These are phyloP conservation scores for Brachyrhaphis roseni DNA, from an alignment of 2,797 vertebrate species.

Conservation along the genomic window DNA sequence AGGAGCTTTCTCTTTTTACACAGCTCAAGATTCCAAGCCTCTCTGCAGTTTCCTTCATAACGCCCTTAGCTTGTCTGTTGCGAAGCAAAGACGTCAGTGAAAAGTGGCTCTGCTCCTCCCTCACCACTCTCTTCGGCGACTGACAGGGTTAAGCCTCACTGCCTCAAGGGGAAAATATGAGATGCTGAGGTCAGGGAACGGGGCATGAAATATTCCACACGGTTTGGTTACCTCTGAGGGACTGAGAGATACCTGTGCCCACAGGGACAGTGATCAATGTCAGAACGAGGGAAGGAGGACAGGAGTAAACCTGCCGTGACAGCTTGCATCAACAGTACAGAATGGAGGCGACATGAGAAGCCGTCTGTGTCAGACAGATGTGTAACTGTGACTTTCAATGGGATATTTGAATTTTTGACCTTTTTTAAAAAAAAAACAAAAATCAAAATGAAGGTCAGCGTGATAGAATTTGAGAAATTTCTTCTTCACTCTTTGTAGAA, in stretches of 20 bases:
- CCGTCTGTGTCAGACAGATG: slow-evolving; percentile 4
- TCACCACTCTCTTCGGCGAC: slow-evolving; percentile 49
- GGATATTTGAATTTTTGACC: not conserved
- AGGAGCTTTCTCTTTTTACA: slow-evolving; percentile 51
- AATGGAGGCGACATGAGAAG: slow-evolving; percentile 8
- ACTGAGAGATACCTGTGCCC: slow-evolving; percentile 51
- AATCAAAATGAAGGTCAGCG: not conserved
- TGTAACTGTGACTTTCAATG: not conserved
- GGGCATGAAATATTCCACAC: slow-evolving; percentile 64
- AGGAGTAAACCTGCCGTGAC: slow-evolving; percentile 54
- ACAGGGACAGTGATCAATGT: slow-evolving; percentile 61
- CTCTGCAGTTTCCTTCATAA: slow-evolving; percentile 22
- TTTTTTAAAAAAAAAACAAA: not conserved
- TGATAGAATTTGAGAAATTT: slow-evolving; percentile 8
- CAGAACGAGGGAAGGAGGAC: slow-evolving; percentile 32
- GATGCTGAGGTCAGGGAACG: slow-evolving; percentile 54
- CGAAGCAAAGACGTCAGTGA: slow-evolving; percentile 45
- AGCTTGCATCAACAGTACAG: slow-evolving; percentile 51
- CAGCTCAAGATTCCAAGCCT: slow-evolving; percentile 23
- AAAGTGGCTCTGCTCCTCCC: slow-evolving; percentile 57
- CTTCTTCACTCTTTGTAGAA: not conserved
- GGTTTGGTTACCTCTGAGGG: slow-evolving; percentile 68
- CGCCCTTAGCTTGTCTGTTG: slow-evolving; percentile 26
- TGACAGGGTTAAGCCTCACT: slow-evolving; percentile 64
- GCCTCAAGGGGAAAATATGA: slow-evolving; percentile 71